A percentile compares a stretch with the other conserved stretches of the same genome.
These are phyloP conservation scores for Fabriciana adippe DNA, from an alignment of 2,888 invertebrate genomes.

Conservation along the genomic window DNA sequence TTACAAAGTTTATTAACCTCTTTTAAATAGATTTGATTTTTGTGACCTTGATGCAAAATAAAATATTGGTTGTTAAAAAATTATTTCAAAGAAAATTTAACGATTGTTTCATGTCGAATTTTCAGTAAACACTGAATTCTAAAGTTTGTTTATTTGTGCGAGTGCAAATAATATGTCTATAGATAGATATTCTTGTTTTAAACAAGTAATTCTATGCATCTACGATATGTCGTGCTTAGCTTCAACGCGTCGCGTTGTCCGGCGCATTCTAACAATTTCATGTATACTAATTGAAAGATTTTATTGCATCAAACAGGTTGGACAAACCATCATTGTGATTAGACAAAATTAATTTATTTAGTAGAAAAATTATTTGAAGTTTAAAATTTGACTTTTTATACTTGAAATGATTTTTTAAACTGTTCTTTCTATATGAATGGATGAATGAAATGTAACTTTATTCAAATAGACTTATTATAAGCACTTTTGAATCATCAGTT, in stretches of 20 bases:
- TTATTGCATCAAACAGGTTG: constrained; percentile 33
- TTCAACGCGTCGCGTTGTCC: constrained; percentile 11
- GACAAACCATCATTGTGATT: constrained; percentile 22
- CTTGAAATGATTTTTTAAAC: constrained; percentile 39
- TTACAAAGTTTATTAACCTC: constrained; percentile 63
- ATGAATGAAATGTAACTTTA: too few species aligned
- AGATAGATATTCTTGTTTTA: not conserved
- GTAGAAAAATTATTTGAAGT: too few species aligned
- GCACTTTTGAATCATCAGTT: too few species aligned
- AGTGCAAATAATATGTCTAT: too few species aligned
- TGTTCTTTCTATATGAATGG: constrained; percentile 54
- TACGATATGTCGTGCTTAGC: constrained; percentile 34
- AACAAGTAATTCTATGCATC: constrained; percentile 16
- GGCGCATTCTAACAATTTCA: constrained; percentile 37
- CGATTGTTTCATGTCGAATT: too few species aligned
- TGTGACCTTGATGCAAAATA: constrained; percentile 29
- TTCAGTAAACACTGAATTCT: too few species aligned
- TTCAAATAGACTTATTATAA: too few species aligned
- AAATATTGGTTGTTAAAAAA: too few species aligned
- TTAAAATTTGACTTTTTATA: too few species aligned
- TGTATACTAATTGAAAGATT: constrained; percentile 29
- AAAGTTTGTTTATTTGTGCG: too few species aligned
- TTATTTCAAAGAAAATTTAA: too few species aligned
- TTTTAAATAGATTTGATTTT: constrained; percentile 44
- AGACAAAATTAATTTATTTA: too few species aligned